phyloP scores from a whole-genome alignment of 2,888 invertebrate species.

The Arenicola marina region DNA sequence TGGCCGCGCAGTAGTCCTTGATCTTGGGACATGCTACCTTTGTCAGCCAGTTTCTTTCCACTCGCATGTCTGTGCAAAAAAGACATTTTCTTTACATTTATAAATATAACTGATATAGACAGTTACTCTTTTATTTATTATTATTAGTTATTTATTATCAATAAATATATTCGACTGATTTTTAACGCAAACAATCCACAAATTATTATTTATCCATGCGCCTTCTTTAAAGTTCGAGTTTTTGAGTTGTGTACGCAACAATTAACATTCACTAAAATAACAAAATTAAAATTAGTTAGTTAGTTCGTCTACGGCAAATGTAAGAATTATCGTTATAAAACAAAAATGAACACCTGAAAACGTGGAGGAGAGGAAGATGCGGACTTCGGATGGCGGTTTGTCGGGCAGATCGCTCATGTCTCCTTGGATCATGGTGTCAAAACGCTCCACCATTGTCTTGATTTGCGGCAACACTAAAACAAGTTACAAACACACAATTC shows the following conservation, averaged over 20 bases:
- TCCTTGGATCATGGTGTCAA: slow-evolving; percentile 32
- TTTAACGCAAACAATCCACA: too few relatives aligned
- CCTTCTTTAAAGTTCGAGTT: too few relatives aligned
- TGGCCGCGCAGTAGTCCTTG: slow-evolving; percentile 41
- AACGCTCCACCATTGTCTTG: slow-evolving; percentile 13
- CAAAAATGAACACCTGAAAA: slow-evolving; percentile 45
- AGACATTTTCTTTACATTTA: neutral
- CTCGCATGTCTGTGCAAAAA: slow-evolving; percentile 43
- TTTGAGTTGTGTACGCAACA: too few relatives aligned
- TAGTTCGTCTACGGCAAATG: neutral
- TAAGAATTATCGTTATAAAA: neutral
- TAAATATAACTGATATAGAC: neutral
- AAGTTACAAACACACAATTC: too few relatives aligned
- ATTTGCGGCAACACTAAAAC: slow-evolving; percentile 28
- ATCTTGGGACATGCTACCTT: slow-evolving; percentile 45
- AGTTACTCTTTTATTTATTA: too few relatives aligned
- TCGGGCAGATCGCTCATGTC: slow-evolving; percentile 44
- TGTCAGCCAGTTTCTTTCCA: slow-evolving; percentile 51
- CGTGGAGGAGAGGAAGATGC: slow-evolving; percentile 56
- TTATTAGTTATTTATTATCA: neutral
- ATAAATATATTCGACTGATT: neutral
- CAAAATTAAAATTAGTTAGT: neutral
- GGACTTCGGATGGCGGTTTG: slow-evolving; percentile 47
- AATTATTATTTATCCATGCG: too few relatives aligned
- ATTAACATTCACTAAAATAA: neutral